Evolutionary conservation across 2,888 invertebrate genomes (phyloP), one percentile per base, ranked within the genome.

Genomic region (Dicroscelio sp.): DNA sequence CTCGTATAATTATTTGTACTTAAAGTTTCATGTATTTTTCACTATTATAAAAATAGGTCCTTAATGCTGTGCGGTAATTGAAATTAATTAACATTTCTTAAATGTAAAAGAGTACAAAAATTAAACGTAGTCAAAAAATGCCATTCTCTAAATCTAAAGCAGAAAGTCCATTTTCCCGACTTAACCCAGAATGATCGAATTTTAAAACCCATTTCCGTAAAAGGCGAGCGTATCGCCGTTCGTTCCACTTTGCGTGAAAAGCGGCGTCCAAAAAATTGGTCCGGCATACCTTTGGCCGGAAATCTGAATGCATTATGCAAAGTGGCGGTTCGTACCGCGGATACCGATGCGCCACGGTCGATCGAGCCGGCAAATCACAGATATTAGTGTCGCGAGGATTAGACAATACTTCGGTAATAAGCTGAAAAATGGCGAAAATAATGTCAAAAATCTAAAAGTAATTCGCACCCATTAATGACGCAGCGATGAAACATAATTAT

Each of bases 331-430:
- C 17, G 82, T 27, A 43, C 30, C 48, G 17, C 33, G 38, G 48
- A 31, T 43, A 48, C 33, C 60, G 48, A 31, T 43, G 33, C 25
- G 20, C 25, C 31, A 63, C 52, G 65, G 63, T 84, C 58, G 85
- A 76, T 67, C 76, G 55, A 48, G 33, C 23, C 63, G 52, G 31
- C 25, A 86, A 78, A 86, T 78, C 69, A 86, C 86, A 60, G 78
- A 60, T 27, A 86, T 86, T 76, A 60, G 8, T 82, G 67, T 58
- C 58, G 67, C 58, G 58, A 25, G 69, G 35, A 43, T 69, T 75
- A n/a, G 52, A 82, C 82, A 82, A 88, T 84, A 33, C 71, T 71
- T 83, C 33, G 48, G 27, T 84, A 78, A 83, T 84, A 79, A 88
- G 48, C 43, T 3, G 58, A 71, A 79, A 88, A 83, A 71, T 67